phyloP scores from a whole-genome alignment of 2,888 invertebrate genomes.

The Eristalinus sepulchralis region DNA sequence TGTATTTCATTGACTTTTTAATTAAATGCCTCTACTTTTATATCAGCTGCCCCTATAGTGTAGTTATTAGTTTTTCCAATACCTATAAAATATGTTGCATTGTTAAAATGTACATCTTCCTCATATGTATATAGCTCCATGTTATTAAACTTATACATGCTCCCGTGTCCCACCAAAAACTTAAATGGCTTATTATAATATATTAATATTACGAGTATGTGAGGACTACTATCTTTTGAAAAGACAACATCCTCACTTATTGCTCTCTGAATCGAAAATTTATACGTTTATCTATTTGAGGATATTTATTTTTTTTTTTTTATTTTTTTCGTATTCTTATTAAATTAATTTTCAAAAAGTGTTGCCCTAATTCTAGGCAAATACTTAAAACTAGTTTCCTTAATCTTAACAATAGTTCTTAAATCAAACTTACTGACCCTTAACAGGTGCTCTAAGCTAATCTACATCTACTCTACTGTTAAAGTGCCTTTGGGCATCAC shows the following conservation, averaged over 20 bases:
- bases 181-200: slow-evolving; percentile 5
- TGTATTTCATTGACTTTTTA: background rate
- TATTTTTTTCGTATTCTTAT: background rate
- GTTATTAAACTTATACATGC: slow-evolving; percentile 24
- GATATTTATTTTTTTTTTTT: background rate
- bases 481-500: too few species aligned
- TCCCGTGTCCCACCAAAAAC: slow-evolving; percentile 6
- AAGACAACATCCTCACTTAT: slow-evolving; percentile 10
- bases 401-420: too few species aligned
- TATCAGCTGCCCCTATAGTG: slow-evolving; percentile 12
- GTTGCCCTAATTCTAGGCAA: too few species aligned
- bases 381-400: too few species aligned
- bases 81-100: slow-evolving; percentile 14
- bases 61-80: slow-evolving; percentile 25
- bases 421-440: too few species aligned
- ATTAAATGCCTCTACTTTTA: slow-evolving; percentile 17
- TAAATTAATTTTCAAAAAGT: too few species aligned
- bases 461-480: too few species aligned
- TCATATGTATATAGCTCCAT: slow-evolving; percentile 15
- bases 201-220: background rate
- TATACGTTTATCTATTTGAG: slow-evolving; percentile 4
- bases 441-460: too few species aligned
- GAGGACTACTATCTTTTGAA: slow-evolving; percentile 9
- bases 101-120: slow-evolving; percentile 20
- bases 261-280: slow-evolving; percentile 30